phyloP scores from a whole-genome alignment of 2,797 vertebrate species.

The Urophycis tenuis region DNA sequence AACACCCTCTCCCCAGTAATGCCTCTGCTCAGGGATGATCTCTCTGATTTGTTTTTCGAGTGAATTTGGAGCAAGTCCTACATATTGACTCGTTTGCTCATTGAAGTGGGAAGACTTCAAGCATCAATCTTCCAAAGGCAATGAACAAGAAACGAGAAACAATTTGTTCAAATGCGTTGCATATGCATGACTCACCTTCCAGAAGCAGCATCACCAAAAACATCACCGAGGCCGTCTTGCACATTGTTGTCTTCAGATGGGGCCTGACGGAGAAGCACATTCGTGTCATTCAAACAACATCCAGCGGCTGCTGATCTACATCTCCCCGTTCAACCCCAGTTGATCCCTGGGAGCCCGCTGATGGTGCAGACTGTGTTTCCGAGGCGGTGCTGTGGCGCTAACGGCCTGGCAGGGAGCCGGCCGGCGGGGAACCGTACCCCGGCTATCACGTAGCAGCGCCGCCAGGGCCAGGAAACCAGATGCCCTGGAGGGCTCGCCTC shows the following conservation, averaged over 20 bases:
- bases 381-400: conserved; percentile 31
- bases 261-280: conserved; percentile 8
- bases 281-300: conserved; percentile 1
- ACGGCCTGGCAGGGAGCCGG: conserved; percentile 50
- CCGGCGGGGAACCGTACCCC: conserved; percentile 65
- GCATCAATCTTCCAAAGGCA: not conserved
- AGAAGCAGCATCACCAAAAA: conserved; percentile 57
- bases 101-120: not conserved
- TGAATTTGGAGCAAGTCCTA: too few relatives aligned
- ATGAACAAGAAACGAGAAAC: not conserved
- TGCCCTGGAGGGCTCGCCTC: conserved; percentile 50
- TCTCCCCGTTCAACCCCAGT: conserved; percentile 56
- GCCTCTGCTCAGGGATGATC: too few relatives aligned
- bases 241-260: conserved; percentile 13
- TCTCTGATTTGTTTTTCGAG: too few relatives aligned
- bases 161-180: not conserved
- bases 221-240: conserved; percentile 46
- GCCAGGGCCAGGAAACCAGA: conserved; percentile 73
- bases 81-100: too few relatives aligned
- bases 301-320: conserved; percentile 39
- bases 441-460: conserved; percentile 71
- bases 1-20: too few relatives aligned
- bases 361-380: conserved; percentile 42
- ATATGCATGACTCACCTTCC: conserved; percentile 54
- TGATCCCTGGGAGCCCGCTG: conserved; percentile 53